Evolutionary conservation across 1,140 invertebrate species (phyloP), one percentile per base, ranked within the genome.

Genomic region (Macrobrachium rosenbergii): DNA sequence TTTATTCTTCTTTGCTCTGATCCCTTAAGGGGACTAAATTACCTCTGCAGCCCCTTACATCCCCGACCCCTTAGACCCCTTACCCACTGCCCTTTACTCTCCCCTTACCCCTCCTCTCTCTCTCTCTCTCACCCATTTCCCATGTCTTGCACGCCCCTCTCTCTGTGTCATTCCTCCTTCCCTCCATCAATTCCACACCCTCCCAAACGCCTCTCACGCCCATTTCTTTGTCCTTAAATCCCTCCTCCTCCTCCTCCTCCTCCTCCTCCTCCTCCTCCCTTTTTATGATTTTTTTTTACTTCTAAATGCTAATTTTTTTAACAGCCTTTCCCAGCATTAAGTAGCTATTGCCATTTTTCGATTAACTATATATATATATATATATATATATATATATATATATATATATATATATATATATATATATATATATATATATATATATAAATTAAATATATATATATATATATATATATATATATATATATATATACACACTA

Each of bases 1-100:
- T 83, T 83, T 83, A 83, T 83, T 83, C 81, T 83, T 83, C 81
- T 83, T 83, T 83, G 67, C 67, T 12, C 75, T 43, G 19, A 73
- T 69, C 81, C 81, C 75, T 83, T 64, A 83, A 37, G 28, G 81
- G 62, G 81, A 58, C 81, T 58, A 83, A 83, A 83, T 83, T 83
- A 83, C 81, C 58, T 69, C 67, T 69, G 28, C 28, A 37, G 1
- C 28, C 28, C 28, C 28, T 37, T 2, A 37, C 28, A n/a, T n/a
- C n/a, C n/a, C n/a, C n/a, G n/a, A n/a, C n/a, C n/a, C n/a, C n/a
- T n/a, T n/a, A n/a, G n/a, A n/a, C n/a, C n/a, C 28, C 28, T 37
- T 37, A 1, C 3, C 28, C 28, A 37, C 2, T 3, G 2, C 28
- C 64, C 23, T 69, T 82, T 80, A 73, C 75, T 73, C 81, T 69